Base-by-base conservation (phyloP, 2,113 vertebrate genomes). In the Lagenorhynchus albirostris region DNA sequence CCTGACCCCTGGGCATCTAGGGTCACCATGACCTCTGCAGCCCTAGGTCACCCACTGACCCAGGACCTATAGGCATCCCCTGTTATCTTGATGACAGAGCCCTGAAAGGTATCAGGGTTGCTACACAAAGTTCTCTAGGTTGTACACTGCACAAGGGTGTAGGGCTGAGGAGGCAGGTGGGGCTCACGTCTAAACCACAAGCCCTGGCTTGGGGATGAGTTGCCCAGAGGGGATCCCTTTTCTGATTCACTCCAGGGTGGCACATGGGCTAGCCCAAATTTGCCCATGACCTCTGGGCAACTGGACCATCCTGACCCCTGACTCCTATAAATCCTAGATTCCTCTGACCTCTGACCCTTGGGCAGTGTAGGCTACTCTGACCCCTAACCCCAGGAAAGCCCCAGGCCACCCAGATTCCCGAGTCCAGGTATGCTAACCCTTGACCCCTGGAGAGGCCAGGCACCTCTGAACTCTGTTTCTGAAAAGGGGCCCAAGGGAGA, bases 401-500 rank as follows among this genome's bases (percentile, higher is more conserved):
- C 68, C 60, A 89, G 77, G 41, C 13, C 23, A 31, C 0, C 3
- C 5, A 25, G 63, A 70, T 83, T n/a, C 44, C 74, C 71, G 79
- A 93, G 14, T 68, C 73, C 36, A 62, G 5, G 47, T 29, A 8
- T 47, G n/a, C n/a, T 81, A 58, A 50, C 55, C 15, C 29, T 76
- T 86, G 76, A 63, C 80, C n/a, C 26, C 14, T 29, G 23, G 50
- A 63, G 65, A 91, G 38, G 55, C 36, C 41, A 68, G 3, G 14
- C n/a, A 83, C 36, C 60, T 76, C 33, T 79, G n/a, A 70, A 20
- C 47, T 96, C 53, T 73, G 1, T 96, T n/a, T 95, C 62, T 95
- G 53, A 18, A 8, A 97, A 99, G 99, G 99, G 99, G 1, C 88
- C 80, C 71, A 99, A 98, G 97, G 99, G 99, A 9, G 99, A 99